Conservation (phyloP, 2,888 invertebrate genomes). For the Allygus modestus region DNA sequence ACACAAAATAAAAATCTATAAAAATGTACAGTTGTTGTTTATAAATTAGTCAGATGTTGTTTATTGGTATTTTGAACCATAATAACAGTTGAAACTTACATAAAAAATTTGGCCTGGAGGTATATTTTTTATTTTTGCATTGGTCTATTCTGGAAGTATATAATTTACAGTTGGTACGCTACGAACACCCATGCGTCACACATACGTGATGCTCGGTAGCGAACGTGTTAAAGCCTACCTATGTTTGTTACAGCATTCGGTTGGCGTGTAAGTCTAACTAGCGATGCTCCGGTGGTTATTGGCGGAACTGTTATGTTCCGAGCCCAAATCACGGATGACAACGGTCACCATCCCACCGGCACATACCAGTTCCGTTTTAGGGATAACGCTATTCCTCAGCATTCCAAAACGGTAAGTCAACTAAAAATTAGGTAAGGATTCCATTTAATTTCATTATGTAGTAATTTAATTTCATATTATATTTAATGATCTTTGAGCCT, state of each 20-base stretch:
- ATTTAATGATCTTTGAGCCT: no score
- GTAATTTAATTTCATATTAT: conserved; percentile 15
- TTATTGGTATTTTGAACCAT: no score
- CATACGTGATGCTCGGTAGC: background rate
- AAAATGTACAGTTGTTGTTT: no score
- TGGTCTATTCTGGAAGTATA: no score
- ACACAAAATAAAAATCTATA: no score
- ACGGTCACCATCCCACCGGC: conserved; percentile 74
- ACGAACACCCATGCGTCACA: no score
- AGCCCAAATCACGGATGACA: conserved; percentile 77
- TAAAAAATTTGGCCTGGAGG: background rate
- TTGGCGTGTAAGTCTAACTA: conserved; percentile 77
- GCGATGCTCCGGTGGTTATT: conserved; percentile 83
- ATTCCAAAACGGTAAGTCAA: conserved; percentile 75
- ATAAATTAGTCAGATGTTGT: background rate
- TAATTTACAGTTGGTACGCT: no score
- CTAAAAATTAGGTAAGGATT: no score
- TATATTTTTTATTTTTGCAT: background rate
- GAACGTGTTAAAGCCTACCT: background rate
- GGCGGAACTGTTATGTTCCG: conserved; percentile 85
- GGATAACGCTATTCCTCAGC: conserved; percentile 79
- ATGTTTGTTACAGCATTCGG: conserved; percentile 23
- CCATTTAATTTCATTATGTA: background rate
- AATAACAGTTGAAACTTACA: background rate
- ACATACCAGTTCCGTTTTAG: conserved; percentile 79